Base-by-base conservation (phyloP, 2,797 vertebrate genomes). In the Peromyscus aztecus region DNA sequence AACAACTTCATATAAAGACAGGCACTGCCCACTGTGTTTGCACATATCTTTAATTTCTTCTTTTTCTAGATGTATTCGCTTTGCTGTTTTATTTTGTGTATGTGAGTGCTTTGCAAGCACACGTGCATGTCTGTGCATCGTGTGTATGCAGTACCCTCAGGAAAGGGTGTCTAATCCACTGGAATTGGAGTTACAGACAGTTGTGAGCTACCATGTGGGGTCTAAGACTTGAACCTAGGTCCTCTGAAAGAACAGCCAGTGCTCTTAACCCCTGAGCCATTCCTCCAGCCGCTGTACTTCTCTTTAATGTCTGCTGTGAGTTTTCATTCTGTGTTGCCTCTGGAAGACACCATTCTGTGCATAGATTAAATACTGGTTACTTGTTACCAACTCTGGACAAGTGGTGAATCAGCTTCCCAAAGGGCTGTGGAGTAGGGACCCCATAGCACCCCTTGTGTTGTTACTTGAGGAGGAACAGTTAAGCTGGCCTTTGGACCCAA, bases 341-440 rank as follows among this genome's bases (percentile, higher is more conserved):
- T 14, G 34, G 87, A 31, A 65, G 91, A 12, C 3, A 8, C n/a
- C 10, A 9, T 37, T 7, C 7, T 31, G 34, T 2, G 16, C 11
- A 3, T 23, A 0, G 43, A 71, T 3, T 24, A 82, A 46, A n/a
- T 49, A 34, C 19, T 43, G 7, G 2, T 0, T 13, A 8, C 13
- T 10, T 31, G 49, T 76, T 13, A 3, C 16, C 4, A 23, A 37
- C 29, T 0, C 7, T 57, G 61, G 9, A 13, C 43, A 75, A 34
- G 34, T 0, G 7, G 63, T 4, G 16, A 2, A 4, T 43, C 31
- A 8, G 2, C 1, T 6, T 59, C 31, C 9, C 19, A 81, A 6
- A 11, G 63, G 46, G 34, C 4, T 2, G 55, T n/a, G 10, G 14
- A 7, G 67, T 21, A 3, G 14, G 37, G 29, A 16, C 5, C 24